Evolutionary conservation across 2,888 invertebrate species (phyloP).

Genomic region (Nasonovia ribisnigri): DNA sequence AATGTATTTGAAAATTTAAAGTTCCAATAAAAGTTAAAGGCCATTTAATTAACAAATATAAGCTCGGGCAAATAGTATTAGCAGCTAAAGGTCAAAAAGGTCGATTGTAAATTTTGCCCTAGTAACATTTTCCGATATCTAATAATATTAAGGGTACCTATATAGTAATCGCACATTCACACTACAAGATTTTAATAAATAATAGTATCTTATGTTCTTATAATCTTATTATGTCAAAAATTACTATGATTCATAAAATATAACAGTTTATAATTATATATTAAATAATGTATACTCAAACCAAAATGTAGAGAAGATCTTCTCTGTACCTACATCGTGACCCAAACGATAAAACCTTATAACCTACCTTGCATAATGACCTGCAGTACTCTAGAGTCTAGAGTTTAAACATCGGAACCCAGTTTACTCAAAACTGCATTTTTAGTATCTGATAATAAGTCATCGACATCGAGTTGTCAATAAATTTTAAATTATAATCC

Average conservation of each 20-base stretch:
- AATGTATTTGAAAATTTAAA: too few relatives aligned
- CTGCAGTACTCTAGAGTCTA: too few relatives aligned
- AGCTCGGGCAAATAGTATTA: background rate
- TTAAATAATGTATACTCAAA: background rate
- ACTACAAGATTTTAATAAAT: background rate
- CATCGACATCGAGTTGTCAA: background rate
- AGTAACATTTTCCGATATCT: background rate
- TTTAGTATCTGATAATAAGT: background rate
- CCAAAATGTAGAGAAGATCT: background rate
- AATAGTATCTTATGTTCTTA: background rate
- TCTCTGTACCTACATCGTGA: background rate
- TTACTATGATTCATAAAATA: background rate
- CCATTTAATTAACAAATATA: background rate
- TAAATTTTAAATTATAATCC: background rate
- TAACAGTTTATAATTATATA: background rate
- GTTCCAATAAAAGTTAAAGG: background rate
- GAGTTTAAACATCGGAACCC: background rate
- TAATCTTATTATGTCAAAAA: background rate
- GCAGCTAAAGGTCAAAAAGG: background rate
- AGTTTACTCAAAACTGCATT: background rate
- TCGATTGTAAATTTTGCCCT: background rate
- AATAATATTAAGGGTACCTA: too few relatives aligned
- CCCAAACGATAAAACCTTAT: too few relatives aligned
- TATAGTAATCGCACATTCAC: too few relatives aligned
- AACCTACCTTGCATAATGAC: too few relatives aligned